Evolutionary conservation across 64 coral and sea anemone species (phyloP).

Genomic region (Montipora efflorescens): DNA sequence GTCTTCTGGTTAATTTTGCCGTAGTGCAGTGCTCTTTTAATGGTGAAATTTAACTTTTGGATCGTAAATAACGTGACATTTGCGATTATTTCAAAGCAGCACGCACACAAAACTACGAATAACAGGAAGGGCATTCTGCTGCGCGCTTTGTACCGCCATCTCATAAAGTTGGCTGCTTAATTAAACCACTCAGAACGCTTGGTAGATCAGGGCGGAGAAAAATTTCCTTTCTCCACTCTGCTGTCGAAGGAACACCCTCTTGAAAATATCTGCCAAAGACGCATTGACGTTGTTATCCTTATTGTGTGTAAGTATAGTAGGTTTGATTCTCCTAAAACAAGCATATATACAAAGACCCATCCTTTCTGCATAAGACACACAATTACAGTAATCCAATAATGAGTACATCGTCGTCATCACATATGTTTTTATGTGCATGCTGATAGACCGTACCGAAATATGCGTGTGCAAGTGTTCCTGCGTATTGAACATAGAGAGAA

Average conservation of each 20-base stretch:
- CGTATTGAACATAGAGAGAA: slow-evolving; percentile 19
- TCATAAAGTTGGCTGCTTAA: too few species aligned
- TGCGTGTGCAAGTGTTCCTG: background rate
- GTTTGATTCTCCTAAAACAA: slow-evolving; percentile 46
- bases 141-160: too few species aligned
- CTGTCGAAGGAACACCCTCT: slow-evolving; percentile 25
- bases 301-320: slow-evolving; percentile 30
- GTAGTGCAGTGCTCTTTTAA: slow-evolving; percentile 7
- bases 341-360: slow-evolving; percentile 41
- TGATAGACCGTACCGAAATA: slow-evolving; percentile 32
- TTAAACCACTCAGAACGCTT: background rate
- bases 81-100: too few species aligned
- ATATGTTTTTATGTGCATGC: slow-evolving; percentile 17
- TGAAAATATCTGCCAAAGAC: slow-evolving; percentile 41
- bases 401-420: background rate
- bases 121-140: too few species aligned
- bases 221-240: too few species aligned
- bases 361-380: slow-evolving; percentile 36
- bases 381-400: slow-evolving; percentile 45
- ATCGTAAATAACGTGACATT: too few species aligned
- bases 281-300: slow-evolving; percentile 35
- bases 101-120: too few species aligned
- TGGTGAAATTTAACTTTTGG: background rate
- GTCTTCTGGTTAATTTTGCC: slow-evolving; percentile 41
- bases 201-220: background rate